A percentile compares a stretch with the other conserved stretches of the same genome.
Evolutionary conservation across 2,797 vertebrate species (phyloP).

Genomic region (Anniella stebbinsi): DNA sequence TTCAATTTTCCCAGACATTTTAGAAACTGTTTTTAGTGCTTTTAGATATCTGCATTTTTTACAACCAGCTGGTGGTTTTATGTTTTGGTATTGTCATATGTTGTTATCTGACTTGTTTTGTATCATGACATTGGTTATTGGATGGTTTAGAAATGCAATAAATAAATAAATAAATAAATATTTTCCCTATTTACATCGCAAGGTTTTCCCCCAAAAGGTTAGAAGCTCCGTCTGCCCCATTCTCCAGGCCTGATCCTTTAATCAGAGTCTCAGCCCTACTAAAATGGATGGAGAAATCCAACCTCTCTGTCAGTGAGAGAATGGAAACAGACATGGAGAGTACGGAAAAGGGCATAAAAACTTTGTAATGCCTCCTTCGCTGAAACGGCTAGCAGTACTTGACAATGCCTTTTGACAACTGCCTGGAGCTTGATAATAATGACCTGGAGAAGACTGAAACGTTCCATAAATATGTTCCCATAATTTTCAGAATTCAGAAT

Average conservation of each 20-base stretch:
- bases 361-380: not conserved
- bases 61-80: too few relatives aligned
- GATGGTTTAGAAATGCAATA: too few relatives aligned
- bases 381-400: not conserved
- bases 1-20: too few relatives aligned
- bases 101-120: too few relatives aligned
- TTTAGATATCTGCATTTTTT: too few relatives aligned
- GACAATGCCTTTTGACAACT: not conserved
- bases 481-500: constrained; percentile 2
- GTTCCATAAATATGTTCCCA: not conserved
- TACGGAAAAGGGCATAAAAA: not conserved
- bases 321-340: not conserved
- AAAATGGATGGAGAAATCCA: not conserved
- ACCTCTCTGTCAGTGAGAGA: not conserved
- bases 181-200: not conserved
- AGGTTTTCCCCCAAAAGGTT: not conserved
- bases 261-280: not conserved
- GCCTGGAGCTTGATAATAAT: not conserved
- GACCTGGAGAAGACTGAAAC: not conserved
- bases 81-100: too few relatives aligned
- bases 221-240: not conserved
- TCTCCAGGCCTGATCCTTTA: not conserved
- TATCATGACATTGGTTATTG: too few relatives aligned
- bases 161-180: too few relatives aligned
- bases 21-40: too few relatives aligned